Evolutionary conservation across 2,888 invertebrate genomes (phyloP).

Genomic region (Parelbella ahira): DNA sequence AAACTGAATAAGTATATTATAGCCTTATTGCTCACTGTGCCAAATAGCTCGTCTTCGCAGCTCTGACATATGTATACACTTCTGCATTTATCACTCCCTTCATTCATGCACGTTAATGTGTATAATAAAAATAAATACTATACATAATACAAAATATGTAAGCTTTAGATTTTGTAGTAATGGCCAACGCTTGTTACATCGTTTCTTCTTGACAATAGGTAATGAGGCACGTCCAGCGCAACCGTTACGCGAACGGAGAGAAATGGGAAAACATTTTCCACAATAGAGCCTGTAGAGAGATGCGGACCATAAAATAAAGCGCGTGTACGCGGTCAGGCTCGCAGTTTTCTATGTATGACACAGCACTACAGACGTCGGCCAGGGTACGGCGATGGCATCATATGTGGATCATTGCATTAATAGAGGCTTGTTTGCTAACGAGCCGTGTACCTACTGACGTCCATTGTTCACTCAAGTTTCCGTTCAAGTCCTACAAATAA

Average conservation of each 20-base stretch:
- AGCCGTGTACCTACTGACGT: too few relatives aligned
- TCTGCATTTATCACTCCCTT: too few relatives aligned
- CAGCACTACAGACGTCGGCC: slow-evolving; percentile 29
- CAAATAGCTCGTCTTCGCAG: too few relatives aligned
- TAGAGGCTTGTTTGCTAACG: slow-evolving; percentile 4
- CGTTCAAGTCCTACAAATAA: too few relatives aligned
- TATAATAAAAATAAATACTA: too few relatives aligned
- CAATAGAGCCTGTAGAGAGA: slow-evolving; percentile 35
- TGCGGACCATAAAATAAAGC: slow-evolving; percentile 48
- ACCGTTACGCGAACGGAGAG: slow-evolving; percentile 19
- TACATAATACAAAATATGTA: slow-evolving; percentile 5
- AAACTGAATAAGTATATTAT: too few relatives aligned
- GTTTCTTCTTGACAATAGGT: slow-evolving; percentile 18
- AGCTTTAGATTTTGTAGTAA: background rate
- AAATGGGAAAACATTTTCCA: slow-evolving; percentile 43
- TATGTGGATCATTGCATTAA: slow-evolving; percentile 10
- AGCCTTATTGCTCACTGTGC: too few relatives aligned
- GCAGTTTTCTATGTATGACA: slow-evolving; percentile 10
- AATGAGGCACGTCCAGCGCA: slow-evolving; percentile 11
- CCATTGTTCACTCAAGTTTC: too few relatives aligned
- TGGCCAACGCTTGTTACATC: slow-evolving; percentile 1
- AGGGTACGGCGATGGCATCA: slow-evolving; percentile 21
- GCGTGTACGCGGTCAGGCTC: slow-evolving; percentile 33
- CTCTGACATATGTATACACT: too few relatives aligned
- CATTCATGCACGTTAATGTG: too few relatives aligned